Conservation (phyloP, 2,888 invertebrate genomes). For the Melieria crassipennis region DNA sequence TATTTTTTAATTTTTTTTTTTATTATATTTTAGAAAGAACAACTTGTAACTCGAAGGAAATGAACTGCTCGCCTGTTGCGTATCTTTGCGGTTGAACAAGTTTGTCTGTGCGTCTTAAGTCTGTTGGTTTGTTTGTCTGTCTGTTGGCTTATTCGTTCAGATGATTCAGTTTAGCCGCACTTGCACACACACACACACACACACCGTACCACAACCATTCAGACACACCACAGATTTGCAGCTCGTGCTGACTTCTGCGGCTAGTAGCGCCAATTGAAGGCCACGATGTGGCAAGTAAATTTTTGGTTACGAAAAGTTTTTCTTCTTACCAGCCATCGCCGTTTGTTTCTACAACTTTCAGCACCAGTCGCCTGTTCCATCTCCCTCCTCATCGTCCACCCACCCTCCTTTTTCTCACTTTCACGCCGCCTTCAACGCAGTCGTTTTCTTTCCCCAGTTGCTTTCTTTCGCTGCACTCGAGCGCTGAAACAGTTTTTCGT, state of each 20-base stretch:
- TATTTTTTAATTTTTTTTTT: not conserved
- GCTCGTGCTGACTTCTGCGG: too few relatives aligned
- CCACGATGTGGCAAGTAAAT: constrained; percentile 13
- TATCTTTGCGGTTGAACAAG: too few relatives aligned
- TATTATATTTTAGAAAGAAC: not conserved
- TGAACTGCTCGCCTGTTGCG: too few relatives aligned
- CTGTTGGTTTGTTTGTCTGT: too few relatives aligned
- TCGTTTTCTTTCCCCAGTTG: not conserved
- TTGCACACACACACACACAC: not conserved
- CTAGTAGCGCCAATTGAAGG: too few relatives aligned
- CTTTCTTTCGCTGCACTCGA: not conserved
- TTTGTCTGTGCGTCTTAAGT: too few relatives aligned
- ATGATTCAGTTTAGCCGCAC: not conserved
- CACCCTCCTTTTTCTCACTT: not conserved
- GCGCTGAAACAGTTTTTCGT: not conserved
- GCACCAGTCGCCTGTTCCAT: not conserved
- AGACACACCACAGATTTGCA: not conserved
- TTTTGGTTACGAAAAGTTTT: constrained; percentile 9
- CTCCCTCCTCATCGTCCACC: too few relatives aligned
- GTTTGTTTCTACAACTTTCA: not conserved
- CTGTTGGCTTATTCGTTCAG: too few relatives aligned
- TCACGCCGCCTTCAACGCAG: not conserved
- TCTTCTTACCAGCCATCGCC: not conserved
- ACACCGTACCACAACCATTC: not conserved
- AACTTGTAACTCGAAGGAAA: too few relatives aligned